Evolutionary conservation across 1,140 invertebrate genomes (phyloP), one percentile per base, ranked within the genome.

Genomic region (Trichonephila clavipes): DNA sequence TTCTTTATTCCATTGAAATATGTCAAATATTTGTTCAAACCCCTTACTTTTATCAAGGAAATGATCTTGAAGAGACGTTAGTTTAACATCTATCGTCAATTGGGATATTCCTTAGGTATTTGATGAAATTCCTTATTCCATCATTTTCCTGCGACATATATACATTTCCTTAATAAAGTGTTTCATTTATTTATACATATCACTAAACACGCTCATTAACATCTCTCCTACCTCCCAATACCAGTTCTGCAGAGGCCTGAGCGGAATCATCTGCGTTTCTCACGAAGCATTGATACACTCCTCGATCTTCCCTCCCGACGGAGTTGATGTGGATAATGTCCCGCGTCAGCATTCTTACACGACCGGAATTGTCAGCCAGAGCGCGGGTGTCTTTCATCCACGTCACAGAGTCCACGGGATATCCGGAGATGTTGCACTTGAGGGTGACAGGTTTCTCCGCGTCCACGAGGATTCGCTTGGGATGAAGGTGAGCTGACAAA

Each of bases 271-370:
- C 97, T 93, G 98, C 97, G 95, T 98, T 98, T 94, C 97, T 97
- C 5, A 97, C 98, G 94, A 98, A 97, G 95, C 98, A 99, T 95
- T 98, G 98, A 96, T 98, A 99, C 96, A 98, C 97, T 6, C 98
- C 98, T 94, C 97, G 97, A 95, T 98, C 98, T 86, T 97, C 97
- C 94, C 97, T 97, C 44, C 97, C 97, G 21, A 98, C 96, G 19
- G 97, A 96, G 44, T 97, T 96, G 94, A 98, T 97, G 95, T 96
- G 96, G 92, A 98, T 95, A 0, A 95, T 95, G 34, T 96, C 95
- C n/a, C 95, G 58, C 2, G 93, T 95, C 16, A 95, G 94, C 51
- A 96, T 94, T 16, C 95, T 90, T 1, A 95, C 94, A 24, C 95
- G 90, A 1, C 95, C 95, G 44, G 94, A 95, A 40, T 94, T 94